Conservation (phyloP, 2,888 invertebrate genomes). For the Agrotis clavis region DNA sequence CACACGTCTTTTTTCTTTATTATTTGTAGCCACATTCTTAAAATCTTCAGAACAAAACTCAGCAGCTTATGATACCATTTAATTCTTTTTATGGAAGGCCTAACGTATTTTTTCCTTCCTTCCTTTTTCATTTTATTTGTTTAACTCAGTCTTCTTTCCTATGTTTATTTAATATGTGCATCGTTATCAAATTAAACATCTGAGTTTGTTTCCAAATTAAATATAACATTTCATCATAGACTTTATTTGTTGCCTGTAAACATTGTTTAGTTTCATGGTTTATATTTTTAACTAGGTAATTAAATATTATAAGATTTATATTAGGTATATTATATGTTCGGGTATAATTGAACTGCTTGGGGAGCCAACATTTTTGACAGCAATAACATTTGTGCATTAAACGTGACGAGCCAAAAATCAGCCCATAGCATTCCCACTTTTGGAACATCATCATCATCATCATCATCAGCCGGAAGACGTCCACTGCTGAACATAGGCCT, state of each 20-base stretch:
- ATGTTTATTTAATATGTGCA: conserved; percentile 8
- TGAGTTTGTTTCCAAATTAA: conserved; percentile 13
- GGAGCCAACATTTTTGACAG: neutral
- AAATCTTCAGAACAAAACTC: too few relatives aligned
- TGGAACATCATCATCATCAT: too few relatives aligned
- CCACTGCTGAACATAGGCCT: too few relatives aligned
- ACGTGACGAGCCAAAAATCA: neutral
- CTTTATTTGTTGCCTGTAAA: conserved; percentile 27
- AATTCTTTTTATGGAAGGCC: neutral
- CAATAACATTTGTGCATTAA: neutral
- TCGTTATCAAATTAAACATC: conserved; percentile 26
- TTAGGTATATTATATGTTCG: neutral
- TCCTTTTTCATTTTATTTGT: neutral
- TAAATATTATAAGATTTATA: neutral
- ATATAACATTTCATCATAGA: conserved; percentile 27
- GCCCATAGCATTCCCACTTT: neutral
- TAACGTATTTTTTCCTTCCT: neutral
- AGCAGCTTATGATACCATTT: too few relatives aligned
- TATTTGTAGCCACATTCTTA: too few relatives aligned
- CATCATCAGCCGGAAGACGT: too few relatives aligned
- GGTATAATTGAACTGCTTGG: neutral
- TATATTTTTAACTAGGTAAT: conserved; percentile 9
- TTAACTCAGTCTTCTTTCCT: neutral
- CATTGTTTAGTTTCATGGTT: conserved; percentile 1
- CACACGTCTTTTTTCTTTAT: too few relatives aligned